A percentile compares a stretch with the other conserved stretches of the same genome.
phyloP scores from a whole-genome alignment of 2,113 vertebrate genomes.

The Dicaeum eximium region DNA sequence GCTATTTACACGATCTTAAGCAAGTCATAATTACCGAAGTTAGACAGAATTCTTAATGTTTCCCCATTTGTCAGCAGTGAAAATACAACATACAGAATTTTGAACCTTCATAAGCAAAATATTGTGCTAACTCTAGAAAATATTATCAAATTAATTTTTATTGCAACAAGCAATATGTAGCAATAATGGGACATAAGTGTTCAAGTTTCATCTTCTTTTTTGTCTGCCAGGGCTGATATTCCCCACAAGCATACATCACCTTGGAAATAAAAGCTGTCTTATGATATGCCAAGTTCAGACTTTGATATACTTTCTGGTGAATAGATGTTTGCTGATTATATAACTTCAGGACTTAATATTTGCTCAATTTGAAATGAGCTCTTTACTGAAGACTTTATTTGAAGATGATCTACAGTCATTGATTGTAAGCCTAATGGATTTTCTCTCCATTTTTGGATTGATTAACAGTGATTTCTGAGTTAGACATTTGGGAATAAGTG shows the following conservation, averaged over 20 bases:
- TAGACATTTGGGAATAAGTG: constrained; percentile 5
- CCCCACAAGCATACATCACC: not conserved
- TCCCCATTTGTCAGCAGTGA: not conserved
- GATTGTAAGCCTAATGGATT: constrained; percentile 10
- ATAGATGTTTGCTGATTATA: not conserved
- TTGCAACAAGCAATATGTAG: not conserved
- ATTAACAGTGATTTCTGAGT: constrained; percentile 10
- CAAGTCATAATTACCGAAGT: rapidly evolving
- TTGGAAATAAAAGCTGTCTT: not conserved
- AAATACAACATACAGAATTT: not conserved
- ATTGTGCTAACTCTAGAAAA: not conserved
- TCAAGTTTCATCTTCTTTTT: not conserved
- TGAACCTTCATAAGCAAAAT: not conserved
- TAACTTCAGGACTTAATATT: not conserved
- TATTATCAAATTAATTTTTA: not conserved
- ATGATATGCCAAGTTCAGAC: not conserved
- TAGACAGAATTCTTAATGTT: not conserved
- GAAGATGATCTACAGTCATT: not conserved
- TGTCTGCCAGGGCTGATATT: not conserved
- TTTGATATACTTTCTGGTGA: not conserved
- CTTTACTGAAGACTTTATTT: constrained; percentile 13
- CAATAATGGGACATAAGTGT: not conserved
- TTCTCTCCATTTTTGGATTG: constrained; percentile 7
- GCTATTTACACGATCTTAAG: not conserved
- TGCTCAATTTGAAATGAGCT: constrained; percentile 2